These are phyloP conservation scores for Elgaria multicarinata DNA, from an alignment of 2,113 vertebrate genomes.

Conservation along the genomic window DNA sequence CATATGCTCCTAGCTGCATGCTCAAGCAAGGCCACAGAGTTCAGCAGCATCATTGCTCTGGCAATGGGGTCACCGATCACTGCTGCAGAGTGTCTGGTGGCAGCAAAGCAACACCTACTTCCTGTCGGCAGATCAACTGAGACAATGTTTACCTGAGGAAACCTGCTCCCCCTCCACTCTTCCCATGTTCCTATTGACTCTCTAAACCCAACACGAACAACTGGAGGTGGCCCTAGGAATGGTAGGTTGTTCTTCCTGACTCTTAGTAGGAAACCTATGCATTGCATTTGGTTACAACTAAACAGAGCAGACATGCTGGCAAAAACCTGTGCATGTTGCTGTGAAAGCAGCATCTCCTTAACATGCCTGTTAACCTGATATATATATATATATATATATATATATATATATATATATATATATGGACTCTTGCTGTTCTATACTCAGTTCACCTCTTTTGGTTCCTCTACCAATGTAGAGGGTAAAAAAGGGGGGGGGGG, in stretches of 20 bases:
- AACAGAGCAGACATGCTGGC: neutral
- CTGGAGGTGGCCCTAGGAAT: neutral
- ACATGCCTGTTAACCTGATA: neutral
- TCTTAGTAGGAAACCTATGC: neutral
- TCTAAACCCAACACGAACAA: too few species aligned
- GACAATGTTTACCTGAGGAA: too few species aligned
- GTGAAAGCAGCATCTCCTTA: neutral
- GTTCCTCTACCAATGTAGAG: neutral
- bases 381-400: too few species aligned
- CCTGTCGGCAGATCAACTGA: too few species aligned
- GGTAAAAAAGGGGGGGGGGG: neutral
- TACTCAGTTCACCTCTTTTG: neutral
- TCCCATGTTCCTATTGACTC: neutral
- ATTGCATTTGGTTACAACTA: neutral
- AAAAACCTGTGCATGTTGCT: neutral
- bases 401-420: too few species aligned
- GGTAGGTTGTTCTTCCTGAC: neutral
- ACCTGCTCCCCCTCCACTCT: too few species aligned
- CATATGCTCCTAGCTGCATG: neutral
- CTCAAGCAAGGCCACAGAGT: too few species aligned
- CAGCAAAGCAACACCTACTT: too few species aligned
- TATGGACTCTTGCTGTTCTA: neutral
- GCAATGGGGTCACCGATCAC: too few species aligned
- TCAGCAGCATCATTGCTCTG: too few species aligned
- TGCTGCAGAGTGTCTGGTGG: too few species aligned